Conservation (phyloP, 2,113 vertebrate species). For the Eurystomus gularis region DNA sequence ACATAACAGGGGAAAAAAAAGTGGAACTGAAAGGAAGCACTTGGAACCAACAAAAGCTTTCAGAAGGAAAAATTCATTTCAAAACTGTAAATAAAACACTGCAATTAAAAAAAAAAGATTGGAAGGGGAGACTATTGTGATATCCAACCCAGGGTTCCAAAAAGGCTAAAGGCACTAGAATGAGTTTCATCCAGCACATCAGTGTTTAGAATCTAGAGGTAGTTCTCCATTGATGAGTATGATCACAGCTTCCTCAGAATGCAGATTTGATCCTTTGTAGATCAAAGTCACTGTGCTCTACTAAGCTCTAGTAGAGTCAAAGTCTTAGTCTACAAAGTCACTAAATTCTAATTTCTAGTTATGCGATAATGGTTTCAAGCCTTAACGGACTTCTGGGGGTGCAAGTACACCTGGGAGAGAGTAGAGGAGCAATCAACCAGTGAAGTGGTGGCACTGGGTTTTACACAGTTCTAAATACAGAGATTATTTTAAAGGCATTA, state of each 20-base stretch:
- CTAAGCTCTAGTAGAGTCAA: too few relatives aligned
- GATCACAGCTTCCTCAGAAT: neutral
- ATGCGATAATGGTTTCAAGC: neutral
- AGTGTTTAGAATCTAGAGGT: neutral
- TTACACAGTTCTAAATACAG: neutral
- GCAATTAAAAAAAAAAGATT: neutral
- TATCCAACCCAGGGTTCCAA: neutral
- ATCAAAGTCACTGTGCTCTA: neutral
- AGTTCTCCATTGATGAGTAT: neutral
- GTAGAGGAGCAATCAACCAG: neutral
- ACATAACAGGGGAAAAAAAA: neutral
- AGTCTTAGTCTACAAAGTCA: too few relatives aligned
- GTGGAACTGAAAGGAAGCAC: neutral
- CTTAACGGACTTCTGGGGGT: neutral
- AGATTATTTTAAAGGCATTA: neutral
- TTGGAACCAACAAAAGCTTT: neutral
- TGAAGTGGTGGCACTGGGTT: neutral
- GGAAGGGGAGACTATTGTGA: neutral
- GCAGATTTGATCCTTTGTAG: neutral
- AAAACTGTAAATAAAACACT: neutral
- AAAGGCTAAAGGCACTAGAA: neutral
- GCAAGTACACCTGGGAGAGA: neutral
- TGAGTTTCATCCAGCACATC: neutral
- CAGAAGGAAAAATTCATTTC: neutral
- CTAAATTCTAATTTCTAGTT: neutral